Evolutionary conservation across 2,797 vertebrate genomes (phyloP), one percentile per base, ranked within the genome.

Genomic region (Lacerta agilis): DNA sequence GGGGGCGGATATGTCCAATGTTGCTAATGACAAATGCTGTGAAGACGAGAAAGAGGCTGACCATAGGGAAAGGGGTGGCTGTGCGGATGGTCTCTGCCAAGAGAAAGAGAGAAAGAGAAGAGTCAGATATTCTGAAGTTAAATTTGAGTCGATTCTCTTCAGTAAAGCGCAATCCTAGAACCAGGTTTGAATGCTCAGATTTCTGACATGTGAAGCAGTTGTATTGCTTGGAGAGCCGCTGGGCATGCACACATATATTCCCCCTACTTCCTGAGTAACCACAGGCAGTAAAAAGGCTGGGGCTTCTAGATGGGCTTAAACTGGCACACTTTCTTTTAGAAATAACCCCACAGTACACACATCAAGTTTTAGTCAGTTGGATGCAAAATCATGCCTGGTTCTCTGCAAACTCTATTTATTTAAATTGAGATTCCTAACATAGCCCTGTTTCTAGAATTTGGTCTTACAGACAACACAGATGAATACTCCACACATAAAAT

Each of bases 11-110:
- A 97, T 99, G 98, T 78, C 98, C 98, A 11, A 99, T 98, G 96
- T 99, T 99, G 95, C 98, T 99, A 96, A 99, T 98, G 96, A 99
- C 98, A 58, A 99, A 99, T 94, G 98, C 98, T 0, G 97, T 98
- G 97, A 99, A 98, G 91, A 99, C 98, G 4, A 99, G 98, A 92
- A 99, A 98, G 91, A 99, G 97, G 18, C 98, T 98, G 93, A 98
- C 98, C 98, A 99, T 98, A 3, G 98, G 98, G 94, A 98, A 99
- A 17, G 98, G 98, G 0, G 98, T 99, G 77, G 98, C 98, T 0
- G 98, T 98, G 86, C 98, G 97, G 83, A 98, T 98, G 88, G 98
- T 98, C 96, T 98, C 98, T 99, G 90, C 41, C 77, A 66, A 75
- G 71, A 8, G 49, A 8, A 41, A 2, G 15, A 8, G n/a, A 43